phyloP scores from a whole-genome alignment of 2,113 vertebrate species.

The Suncus etruscus region DNA sequence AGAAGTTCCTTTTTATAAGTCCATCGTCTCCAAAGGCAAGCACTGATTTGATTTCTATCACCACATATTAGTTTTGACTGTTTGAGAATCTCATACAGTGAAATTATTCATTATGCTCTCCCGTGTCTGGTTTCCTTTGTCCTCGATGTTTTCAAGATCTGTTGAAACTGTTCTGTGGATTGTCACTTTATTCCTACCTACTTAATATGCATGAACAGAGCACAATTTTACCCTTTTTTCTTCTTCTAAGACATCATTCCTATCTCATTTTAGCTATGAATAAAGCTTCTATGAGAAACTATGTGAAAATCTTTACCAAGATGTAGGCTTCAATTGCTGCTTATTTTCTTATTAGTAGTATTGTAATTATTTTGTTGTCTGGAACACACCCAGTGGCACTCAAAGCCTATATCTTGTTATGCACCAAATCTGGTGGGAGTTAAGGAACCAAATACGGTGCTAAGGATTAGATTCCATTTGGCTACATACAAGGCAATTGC shows the following conservation, averaged over 20 bases:
- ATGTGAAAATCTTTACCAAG: background rate
- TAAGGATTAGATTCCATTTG: too few species aligned
- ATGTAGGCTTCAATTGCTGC: too few species aligned
- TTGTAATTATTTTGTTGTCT: too few species aligned
- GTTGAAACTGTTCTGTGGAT: background rate
- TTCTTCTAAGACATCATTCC: slow-evolving; percentile 3
- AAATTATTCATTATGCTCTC: background rate
- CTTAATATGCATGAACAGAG: background rate
- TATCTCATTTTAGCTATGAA: background rate
- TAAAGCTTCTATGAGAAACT: background rate
- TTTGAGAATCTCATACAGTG: background rate
- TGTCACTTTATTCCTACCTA: background rate
- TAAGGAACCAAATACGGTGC: too few species aligned
- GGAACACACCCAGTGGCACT: too few species aligned
- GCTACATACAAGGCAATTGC: too few species aligned
- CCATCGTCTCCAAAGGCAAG: background rate
- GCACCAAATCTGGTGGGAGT: too few species aligned
- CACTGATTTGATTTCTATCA: background rate
- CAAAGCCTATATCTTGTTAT: too few species aligned
- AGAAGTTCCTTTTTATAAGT: background rate
- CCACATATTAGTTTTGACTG: background rate
- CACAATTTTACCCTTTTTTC: background rate
- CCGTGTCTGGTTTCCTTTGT: background rate
- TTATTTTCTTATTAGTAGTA: too few species aligned
- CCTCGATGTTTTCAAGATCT: background rate